Percentiles rank a stretch among this genome's conserved stretches.
These are phyloP conservation scores for Phymastichus coffea DNA, from an alignment of 1,140 invertebrate genomes.

Conservation along the genomic window DNA sequence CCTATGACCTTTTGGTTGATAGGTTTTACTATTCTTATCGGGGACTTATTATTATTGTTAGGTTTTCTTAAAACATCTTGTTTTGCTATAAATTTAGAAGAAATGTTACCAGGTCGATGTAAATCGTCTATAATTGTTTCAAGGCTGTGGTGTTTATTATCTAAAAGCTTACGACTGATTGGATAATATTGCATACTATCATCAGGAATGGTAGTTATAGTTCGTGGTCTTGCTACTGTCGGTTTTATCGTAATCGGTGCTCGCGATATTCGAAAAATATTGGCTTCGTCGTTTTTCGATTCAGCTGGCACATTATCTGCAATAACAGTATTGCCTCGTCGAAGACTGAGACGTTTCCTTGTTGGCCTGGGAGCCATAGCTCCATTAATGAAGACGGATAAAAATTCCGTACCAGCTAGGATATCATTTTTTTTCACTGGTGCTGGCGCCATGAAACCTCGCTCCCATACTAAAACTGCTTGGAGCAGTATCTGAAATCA, in stretches of 20 bases:
- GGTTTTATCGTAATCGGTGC: slow-evolving; percentile 37
- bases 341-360: slow-evolving; percentile 44
- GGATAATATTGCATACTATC: slow-evolving; percentile 44
- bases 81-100: slow-evolving; percentile 29
- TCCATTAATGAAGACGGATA: slow-evolving; percentile 60
- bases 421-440: slow-evolving; percentile 54
- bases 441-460: slow-evolving; percentile 30
- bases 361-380: slow-evolving; percentile 47
- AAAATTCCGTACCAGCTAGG: slow-evolving; percentile 60
- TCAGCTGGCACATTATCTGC: slow-evolving; percentile 47
- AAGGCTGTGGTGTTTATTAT: slow-evolving; percentile 41
- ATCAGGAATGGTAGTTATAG: slow-evolving; percentile 26
- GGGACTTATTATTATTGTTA: slow-evolving; percentile 5
- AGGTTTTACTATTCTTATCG: slow-evolving; percentile 28
- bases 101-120: slow-evolving; percentile 34
- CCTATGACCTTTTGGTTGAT: slow-evolving; percentile 51
- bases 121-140: slow-evolving; percentile 43
- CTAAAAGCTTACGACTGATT: slow-evolving; percentile 45
- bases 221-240: slow-evolving; percentile 31
- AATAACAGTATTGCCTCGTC: slow-evolving; percentile 31
- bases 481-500: slow-evolving; percentile 48
- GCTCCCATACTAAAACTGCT: slow-evolving; percentile 44
- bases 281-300: slow-evolving; percentile 48
- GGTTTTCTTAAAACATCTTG: background rate
- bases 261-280: slow-evolving; percentile 49